These are phyloP conservation scores for Marronus borbonicus DNA, from an alignment of 2,888 invertebrate species.

Conservation along the genomic window DNA sequence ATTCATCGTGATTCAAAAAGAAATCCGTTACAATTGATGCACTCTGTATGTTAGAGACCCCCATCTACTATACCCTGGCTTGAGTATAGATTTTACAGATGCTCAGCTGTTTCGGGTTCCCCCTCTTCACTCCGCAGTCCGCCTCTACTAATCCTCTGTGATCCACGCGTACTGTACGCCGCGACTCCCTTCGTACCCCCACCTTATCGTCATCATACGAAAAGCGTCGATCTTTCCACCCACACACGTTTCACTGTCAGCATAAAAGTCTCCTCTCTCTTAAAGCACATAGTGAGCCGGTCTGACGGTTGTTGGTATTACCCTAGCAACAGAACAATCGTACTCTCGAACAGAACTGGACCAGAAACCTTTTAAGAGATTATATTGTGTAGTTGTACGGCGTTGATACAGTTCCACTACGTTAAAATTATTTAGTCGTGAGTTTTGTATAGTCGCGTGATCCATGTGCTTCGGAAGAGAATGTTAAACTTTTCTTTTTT, in stretches of 20 bases:
- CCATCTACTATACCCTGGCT: slow-evolving; percentile 23
- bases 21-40: no score
- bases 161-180: slow-evolving; percentile 19
- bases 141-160: slow-evolving; percentile 4
- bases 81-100: slow-evolving; percentile 61
- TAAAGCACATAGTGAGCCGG: slow-evolving; percentile 40
- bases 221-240: slow-evolving; percentile 41
- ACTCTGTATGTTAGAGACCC: not conserved
- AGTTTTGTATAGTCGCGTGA: slow-evolving; percentile 36
- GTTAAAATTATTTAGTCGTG: slow-evolving; percentile 52
- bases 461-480: no score
- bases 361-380: slow-evolving; percentile 57
- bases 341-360: slow-evolving; percentile 54
- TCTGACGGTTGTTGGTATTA: slow-evolving; percentile 52
- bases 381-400: slow-evolving; percentile 44
- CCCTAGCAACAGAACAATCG: slow-evolving; percentile 57
- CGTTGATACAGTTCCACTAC: not conserved
- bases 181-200: slow-evolving; percentile 48
- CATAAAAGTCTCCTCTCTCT: slow-evolving; percentile 53
- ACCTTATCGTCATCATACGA: slow-evolving; percentile 22
- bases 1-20: no score
- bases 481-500: not conserved
- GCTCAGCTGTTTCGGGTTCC: slow-evolving; percentile 60
- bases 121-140: slow-evolving; percentile 37
- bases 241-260: slow-evolving; percentile 41